Percentiles rank a stretch among this genome's conserved stretches.
Evolutionary conservation across 2,113 vertebrate species (phyloP).

Genomic region (Crypturellus undulatus): DNA sequence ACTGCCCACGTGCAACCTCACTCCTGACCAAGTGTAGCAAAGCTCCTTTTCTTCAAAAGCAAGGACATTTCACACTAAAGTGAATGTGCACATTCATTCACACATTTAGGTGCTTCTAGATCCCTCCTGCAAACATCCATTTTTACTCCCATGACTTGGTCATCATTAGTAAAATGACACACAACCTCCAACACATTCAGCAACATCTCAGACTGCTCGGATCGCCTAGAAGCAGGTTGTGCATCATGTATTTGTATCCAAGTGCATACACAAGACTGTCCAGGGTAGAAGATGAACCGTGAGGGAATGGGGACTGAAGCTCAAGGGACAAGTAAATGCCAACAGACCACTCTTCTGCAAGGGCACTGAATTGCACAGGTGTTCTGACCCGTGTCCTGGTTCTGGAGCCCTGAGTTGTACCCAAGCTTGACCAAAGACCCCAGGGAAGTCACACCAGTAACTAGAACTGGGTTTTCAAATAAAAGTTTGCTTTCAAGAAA

Average conservation of each 20-base stretch:
- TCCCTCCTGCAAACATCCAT: neutral
- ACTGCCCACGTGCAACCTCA: neutral
- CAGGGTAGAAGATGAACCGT: neutral
- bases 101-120: neutral
- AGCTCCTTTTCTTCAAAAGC: neutral
- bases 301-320: neutral
- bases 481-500: rapidly evolving
- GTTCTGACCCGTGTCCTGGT: neutral
- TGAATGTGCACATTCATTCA: rapidly evolving
- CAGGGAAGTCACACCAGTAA: neutral
- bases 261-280: neutral
- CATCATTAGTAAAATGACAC: neutral
- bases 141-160: neutral
- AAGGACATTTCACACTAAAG: neutral
- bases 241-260: neutral
- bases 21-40: neutral
- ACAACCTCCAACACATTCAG: neutral
- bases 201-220: rapidly evolving
- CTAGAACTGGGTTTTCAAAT: neutral
- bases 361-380: neutral
- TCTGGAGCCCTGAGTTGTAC: neutral
- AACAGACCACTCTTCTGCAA: neutral
- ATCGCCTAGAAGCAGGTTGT: neutral
- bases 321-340: neutral
- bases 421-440: neutral